These are phyloP conservation scores for Sylvicola fuscatus DNA, from an alignment of 2,888 invertebrate genomes.

Conservation along the genomic window DNA sequence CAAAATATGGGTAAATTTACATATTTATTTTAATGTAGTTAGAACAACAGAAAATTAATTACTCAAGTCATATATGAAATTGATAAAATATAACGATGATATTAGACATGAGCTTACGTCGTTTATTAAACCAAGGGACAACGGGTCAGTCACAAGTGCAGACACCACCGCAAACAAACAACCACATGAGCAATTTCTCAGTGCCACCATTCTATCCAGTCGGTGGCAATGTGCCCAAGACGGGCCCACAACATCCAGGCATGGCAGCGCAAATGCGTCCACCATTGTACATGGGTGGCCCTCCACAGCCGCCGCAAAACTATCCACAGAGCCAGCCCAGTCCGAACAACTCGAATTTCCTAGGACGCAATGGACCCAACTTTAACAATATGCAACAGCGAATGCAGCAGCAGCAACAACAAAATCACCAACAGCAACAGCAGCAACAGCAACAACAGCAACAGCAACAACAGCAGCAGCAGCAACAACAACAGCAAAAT, in stretches of 20 bases:
- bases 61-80: background rate
- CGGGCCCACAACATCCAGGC: conserved; percentile 21
- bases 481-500: conserved; percentile 6
- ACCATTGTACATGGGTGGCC: conserved; percentile 18
- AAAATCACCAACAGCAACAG: conserved; percentile 8
- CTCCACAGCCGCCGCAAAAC: conserved; percentile 2
- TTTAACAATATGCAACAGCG: conserved; percentile 1
- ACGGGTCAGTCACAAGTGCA: conserved; percentile 16
- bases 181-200: conserved; percentile 17
- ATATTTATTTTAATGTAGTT: background rate
- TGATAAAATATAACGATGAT: too few species aligned
- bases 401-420: conserved; percentile 8
- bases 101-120: conserved; percentile 24
- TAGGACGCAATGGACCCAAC: background rate
- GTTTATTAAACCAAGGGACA: conserved; percentile 20
- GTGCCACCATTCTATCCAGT: conserved; percentile 13
- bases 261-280: conserved; percentile 22
- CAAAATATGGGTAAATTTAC: conserved; percentile 31
- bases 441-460: conserved; percentile 9
- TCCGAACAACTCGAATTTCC: too few species aligned
- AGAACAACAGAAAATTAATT: background rate
- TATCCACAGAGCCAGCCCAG: too few species aligned
- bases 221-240: conserved; percentile 19
- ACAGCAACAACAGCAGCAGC: conserved; percentile 6
- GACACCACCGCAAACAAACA: conserved; percentile 1